Evolutionary conservation across 2,888 invertebrate genomes (phyloP).

Genomic region (Tenthredo notha): DNA sequence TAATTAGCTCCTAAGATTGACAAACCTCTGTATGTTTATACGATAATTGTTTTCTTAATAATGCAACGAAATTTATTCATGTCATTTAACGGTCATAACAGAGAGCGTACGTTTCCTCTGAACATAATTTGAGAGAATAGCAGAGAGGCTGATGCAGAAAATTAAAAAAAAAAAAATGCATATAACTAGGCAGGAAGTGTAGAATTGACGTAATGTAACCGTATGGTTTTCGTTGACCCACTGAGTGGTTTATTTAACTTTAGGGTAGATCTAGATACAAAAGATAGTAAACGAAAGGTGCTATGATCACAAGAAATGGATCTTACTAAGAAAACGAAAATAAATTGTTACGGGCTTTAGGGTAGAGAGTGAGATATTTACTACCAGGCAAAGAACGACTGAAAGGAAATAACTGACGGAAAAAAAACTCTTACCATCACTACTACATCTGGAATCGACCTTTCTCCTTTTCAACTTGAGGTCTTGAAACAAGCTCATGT

Average conservation of each 20-base stretch:
- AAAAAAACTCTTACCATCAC: constrained; percentile 87
- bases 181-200: constrained; percentile 16
- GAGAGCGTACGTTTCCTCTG: not conserved
- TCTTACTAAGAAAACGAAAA: not conserved
- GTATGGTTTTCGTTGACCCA: constrained; percentile 19
- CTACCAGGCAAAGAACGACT: not conserved
- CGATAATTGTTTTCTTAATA: not conserved
- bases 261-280: not conserved
- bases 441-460: constrained; percentile 97
- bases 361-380: not conserved
- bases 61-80: not conserved
- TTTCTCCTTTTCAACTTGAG: constrained; percentile 98
- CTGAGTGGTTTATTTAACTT: constrained; percentile 26
- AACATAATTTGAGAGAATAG: not conserved
- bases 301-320: not conserved
- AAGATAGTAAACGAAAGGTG: not conserved
- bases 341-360: not conserved
- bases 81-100: not conserved
- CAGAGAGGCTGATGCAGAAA: not conserved
- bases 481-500: constrained; percentile 99
- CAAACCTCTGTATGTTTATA: too few species aligned
- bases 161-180: too few species aligned
- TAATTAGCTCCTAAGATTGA: too few species aligned
- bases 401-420: not conserved
- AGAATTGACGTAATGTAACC: not conserved